Conservation (phyloP, 2,797 vertebrate species). For the Gorsachius magnificus region DNA sequence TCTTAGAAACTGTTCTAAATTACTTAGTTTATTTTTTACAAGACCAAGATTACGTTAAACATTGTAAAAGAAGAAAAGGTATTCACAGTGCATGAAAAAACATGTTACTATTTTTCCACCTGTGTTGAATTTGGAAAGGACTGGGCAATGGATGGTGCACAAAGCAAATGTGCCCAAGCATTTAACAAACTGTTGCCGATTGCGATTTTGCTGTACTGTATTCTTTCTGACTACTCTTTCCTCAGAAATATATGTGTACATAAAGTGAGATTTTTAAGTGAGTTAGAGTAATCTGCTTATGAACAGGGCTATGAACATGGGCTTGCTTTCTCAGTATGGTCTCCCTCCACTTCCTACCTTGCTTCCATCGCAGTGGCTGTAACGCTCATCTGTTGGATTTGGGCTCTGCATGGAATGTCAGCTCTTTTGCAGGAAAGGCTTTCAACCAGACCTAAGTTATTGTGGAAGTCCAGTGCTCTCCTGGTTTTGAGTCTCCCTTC, state of each 20-base stretch:
- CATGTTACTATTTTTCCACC: background rate
- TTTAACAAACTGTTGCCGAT: background rate
- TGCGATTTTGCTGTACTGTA: background rate
- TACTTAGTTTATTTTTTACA: background rate
- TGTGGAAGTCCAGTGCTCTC: background rate
- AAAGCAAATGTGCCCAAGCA: background rate
- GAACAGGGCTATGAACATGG: background rate
- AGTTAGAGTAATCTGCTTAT: background rate
- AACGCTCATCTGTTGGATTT: background rate
- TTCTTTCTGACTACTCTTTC: background rate
- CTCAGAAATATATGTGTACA: background rate
- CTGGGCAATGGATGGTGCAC: background rate
- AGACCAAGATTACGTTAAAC: background rate
- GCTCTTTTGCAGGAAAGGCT: background rate
- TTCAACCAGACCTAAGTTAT: background rate
- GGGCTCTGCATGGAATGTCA: accelerated
- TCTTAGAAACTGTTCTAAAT: background rate
- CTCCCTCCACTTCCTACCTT: background rate
- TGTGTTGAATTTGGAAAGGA: background rate
- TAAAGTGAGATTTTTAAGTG: background rate
- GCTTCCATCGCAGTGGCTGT: accelerated
- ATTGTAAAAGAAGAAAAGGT: background rate
- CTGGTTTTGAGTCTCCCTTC: background rate
- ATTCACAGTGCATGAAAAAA: background rate
- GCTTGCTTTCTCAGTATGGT: background rate